Evolutionary conservation across 2,888 invertebrate genomes (phyloP).

Genomic region (Nephrotoma appendiculata): DNA sequence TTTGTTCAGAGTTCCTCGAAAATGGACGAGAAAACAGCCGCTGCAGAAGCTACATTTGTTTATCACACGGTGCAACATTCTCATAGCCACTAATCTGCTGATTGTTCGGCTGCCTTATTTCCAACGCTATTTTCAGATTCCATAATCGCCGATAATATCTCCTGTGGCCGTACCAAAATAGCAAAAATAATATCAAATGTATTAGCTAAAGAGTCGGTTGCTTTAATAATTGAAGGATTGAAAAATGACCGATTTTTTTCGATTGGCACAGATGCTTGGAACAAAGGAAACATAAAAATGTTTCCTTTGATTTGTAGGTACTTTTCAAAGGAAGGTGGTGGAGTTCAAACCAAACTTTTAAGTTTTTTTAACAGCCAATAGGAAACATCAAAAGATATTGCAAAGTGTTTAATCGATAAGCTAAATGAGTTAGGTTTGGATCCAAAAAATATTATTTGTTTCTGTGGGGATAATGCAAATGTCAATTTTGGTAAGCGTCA

Average conservation of each 20-base stretch:
- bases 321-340: background rate
- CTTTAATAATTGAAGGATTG: background rate
- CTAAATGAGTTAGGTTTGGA: background rate
- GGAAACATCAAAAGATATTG: background rate
- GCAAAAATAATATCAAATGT: background rate
- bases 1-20: too few relatives aligned
- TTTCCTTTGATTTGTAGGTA: background rate
- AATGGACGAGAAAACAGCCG: too few relatives aligned
- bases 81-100: background rate
- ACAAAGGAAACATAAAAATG: slow-evolving; percentile 3
- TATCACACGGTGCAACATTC: background rate
- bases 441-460: slow-evolving; percentile 6
- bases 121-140: background rate
- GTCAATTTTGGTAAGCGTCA: slow-evolving; percentile 10
- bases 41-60: too few relatives aligned
- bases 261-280: slow-evolving; percentile 4
- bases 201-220: background rate
- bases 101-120: background rate
- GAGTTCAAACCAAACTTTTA: background rate
- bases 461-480: slow-evolving; percentile 11
- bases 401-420: background rate
- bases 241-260: background rate
- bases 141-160: background rate
- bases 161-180: background rate
- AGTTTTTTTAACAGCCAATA: slow-evolving; percentile 1